Conservation (phyloP, 2,888 invertebrate species). For the Drosophila acutilabella region DNA sequence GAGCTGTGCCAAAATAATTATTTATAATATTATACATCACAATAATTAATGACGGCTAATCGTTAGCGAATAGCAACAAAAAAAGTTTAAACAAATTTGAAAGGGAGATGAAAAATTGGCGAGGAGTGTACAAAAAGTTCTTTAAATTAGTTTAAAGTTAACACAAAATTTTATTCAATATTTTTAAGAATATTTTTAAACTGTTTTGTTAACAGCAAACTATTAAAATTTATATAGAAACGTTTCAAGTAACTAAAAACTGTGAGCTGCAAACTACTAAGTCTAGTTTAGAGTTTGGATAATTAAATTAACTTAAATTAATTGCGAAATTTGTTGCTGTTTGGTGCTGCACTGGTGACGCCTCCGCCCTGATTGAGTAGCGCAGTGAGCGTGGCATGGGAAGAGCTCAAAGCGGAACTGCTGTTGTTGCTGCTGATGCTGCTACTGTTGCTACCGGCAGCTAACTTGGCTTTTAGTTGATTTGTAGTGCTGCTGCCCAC, state of each 20-base stretch:
- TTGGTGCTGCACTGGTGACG: slow-evolving; percentile 11
- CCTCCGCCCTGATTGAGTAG: slow-evolving; percentile 78
- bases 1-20: neutral
- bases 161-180: slow-evolving; percentile 13
- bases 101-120: neutral
- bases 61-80: neutral
- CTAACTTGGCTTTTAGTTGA: slow-evolving; percentile 58
- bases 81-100: neutral
- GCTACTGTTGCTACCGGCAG: slow-evolving; percentile 69
- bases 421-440: slow-evolving; percentile 65
- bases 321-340: slow-evolving; percentile 50
- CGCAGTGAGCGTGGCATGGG: slow-evolving; percentile 85
- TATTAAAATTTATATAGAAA: slow-evolving; percentile 10
- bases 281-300: slow-evolving; percentile 18
- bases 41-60: slow-evolving; percentile 5
- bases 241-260: neutral
- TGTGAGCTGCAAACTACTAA: slow-evolving; percentile 13
- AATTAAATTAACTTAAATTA: slow-evolving; percentile 24
- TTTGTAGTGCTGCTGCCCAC: slow-evolving; percentile 69
- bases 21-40: neutral
- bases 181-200: neutral
- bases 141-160: neutral
- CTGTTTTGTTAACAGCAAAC: neutral
- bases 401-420: slow-evolving; percentile 83
- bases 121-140: neutral